Base-by-base conservation (phyloP, 2,797 vertebrate genomes). In the Enteromius treurensis region DNA sequence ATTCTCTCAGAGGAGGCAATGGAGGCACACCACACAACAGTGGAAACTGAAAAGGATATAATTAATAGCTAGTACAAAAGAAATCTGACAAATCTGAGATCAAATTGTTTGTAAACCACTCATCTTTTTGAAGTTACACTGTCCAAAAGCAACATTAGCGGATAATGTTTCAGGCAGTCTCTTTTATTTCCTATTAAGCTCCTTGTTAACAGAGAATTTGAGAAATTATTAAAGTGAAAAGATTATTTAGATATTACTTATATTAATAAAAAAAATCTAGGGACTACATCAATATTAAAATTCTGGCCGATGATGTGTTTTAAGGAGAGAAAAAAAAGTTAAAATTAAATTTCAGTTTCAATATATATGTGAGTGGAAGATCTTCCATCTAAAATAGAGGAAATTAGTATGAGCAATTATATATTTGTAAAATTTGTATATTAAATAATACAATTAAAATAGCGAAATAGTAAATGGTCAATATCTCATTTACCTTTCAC, bases 1-100 rank as follows among this genome's bases (percentile, higher is more conserved):
- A 69, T 80, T 69, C 34, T 42, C 53, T 55, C 53, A 42, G 6
- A 80, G 62, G 64, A 79, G 49, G 71, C 21, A n/a, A 40, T 11
- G 34, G 53, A 76, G 53, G 34, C 34, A 40, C 51, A 34, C 49
- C 32, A 7, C 51, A 34, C 51, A 42, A 58, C 40, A 76, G 6
- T 77, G 55, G 6, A 40, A 76, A 14, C 15, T 42, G 75, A 64
- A 47, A 10, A 32, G 2, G 47, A 51, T 47, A 49, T 65, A 37
- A 51, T 34, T 67, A 51, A 65, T n/a, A 78, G 5, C 26, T 65
- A n/a, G 17, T 34, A 15, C 40, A 34, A 32, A 62, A n/a, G 29
- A 29, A 9, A 32, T 32, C 32, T 32, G 23, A 49, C 11, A 78
- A 78, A 78, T 51, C 26, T 14, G 42, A 78, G 60, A 78, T 67